These are phyloP conservation scores for Anoura caudifer DNA, from an alignment of 2,113 vertebrate genomes.

Conservation along the genomic window DNA sequence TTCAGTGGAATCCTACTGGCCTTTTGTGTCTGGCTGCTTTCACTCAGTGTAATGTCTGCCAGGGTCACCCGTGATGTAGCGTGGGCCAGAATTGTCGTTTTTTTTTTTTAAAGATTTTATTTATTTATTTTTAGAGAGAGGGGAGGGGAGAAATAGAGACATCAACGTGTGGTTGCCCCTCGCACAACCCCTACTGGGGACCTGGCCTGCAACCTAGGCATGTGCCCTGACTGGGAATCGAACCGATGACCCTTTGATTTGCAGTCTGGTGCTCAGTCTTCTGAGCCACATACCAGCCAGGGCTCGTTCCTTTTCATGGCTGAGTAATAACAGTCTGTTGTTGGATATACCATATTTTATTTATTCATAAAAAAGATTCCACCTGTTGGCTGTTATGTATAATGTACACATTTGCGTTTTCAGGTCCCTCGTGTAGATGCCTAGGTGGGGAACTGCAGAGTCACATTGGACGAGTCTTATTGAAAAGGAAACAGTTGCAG, in stretches of 20 bases:
- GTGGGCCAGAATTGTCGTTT: no score
- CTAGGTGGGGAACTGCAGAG: background rate
- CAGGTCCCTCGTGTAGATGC: background rate
- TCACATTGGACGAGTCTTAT: background rate
- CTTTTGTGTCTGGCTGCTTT: background rate
- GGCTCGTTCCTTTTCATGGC: background rate
- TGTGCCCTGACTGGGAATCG: no score
- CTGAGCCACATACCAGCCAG: no score
- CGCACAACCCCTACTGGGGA: no score
- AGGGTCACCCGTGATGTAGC: background rate
- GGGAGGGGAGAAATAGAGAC: no score
- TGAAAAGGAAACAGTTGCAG: background rate
- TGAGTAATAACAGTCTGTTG: accelerated
- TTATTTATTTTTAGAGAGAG: no score
- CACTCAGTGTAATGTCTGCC: accelerated
- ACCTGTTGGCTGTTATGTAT: no score
- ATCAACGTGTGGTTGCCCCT: no score
- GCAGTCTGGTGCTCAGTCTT: no score
- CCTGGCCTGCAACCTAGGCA: no score
- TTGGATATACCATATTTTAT: background rate
- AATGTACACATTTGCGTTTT: background rate
- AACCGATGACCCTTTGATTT: no score
- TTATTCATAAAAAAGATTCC: background rate
- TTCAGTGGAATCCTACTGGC: background rate
- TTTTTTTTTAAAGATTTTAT: no score